Conservation (phyloP, 2,113 vertebrate genomes). For the Pteronura brasiliensis region DNA sequence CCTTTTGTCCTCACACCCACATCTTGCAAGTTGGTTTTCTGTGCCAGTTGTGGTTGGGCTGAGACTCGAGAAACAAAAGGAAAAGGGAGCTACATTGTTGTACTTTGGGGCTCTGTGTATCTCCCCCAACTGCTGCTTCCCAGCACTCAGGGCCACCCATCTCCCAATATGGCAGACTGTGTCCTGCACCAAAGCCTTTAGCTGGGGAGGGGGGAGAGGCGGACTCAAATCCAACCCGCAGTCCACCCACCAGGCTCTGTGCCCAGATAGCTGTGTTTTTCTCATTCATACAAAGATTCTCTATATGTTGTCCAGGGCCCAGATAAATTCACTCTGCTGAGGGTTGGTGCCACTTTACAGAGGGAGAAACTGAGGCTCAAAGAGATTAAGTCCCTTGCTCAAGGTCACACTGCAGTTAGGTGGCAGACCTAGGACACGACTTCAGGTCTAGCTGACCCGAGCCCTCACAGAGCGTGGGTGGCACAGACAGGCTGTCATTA, state of each 20-base stretch:
- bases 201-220: too few species aligned
- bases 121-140: too few species aligned
- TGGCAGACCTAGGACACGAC: background rate
- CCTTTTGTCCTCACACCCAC: background rate
- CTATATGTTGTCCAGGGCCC: too few species aligned
- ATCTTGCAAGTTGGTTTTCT: background rate
- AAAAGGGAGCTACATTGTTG: background rate
- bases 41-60: background rate
- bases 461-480: background rate
- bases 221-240: background rate
- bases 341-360: background rate
- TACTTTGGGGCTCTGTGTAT: accelerated
- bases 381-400: background rate
- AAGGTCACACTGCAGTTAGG: background rate
- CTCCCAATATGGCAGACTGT: accelerated
- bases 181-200: background rate
- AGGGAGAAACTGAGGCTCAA: background rate
- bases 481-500: background rate
- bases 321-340: too few species aligned
- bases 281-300: background rate
- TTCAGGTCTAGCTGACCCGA: background rate
- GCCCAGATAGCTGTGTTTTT: background rate
- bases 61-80: background rate
- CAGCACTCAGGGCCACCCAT: background rate
- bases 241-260: too few species aligned